Base-by-base conservation (phyloP, 2,888 invertebrate species). In the Coelopa pilipes region DNA sequence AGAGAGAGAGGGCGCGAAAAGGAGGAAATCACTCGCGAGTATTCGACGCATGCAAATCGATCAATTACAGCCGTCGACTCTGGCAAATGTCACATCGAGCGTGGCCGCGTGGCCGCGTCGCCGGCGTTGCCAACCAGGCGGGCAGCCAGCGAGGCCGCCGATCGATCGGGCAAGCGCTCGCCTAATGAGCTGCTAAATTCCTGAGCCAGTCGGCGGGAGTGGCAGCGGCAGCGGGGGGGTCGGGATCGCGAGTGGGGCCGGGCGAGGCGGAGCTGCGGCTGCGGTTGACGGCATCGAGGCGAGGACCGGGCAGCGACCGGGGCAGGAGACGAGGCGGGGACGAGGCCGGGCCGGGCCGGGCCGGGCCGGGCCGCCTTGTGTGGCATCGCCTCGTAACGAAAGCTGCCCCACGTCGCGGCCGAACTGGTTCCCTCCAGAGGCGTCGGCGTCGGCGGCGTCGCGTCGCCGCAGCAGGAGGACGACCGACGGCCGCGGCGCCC, bases 131-230 rank as follows among this genome's bases (percentile, higher is more conserved):
- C 57, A 57, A 57, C 57, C 17, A 19, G 11, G n/a, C 55, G 19
- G n/a, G 55, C 19, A 17, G 55, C n/a, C n/a, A n/a, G n/a, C n/a
- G n/a, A n/a, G n/a, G n/a, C n/a, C n/a, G n/a, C 34, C 34, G 34
- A 34, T 34, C 34, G 34, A 34, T 34, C 34, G 34, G 34, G 34
- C 34, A 34, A 34, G 7, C 57, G 57, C n/a, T 34, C 83, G 82
- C 83, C 82, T 82, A 82, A 83, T 82, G 83, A 81, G 79, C 77
- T 80, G 78, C 80, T 81, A 76, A 80, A 82, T 83, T 82, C 83
- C 82, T 81, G 53, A 55, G 79, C 78, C 24, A n/a, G n/a, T n/a
- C n/a, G n/a, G n/a, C n/a, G n/a, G n/a, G n/a, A n/a, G n/a, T n/a
- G n/a, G n/a, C n/a, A n/a, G n/a, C n/a, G n/a, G 34, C 4, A 34